These are phyloP conservation scores for Cryptops parisi DNA, from an alignment of 2,888 invertebrate species.

Conservation along the genomic window DNA sequence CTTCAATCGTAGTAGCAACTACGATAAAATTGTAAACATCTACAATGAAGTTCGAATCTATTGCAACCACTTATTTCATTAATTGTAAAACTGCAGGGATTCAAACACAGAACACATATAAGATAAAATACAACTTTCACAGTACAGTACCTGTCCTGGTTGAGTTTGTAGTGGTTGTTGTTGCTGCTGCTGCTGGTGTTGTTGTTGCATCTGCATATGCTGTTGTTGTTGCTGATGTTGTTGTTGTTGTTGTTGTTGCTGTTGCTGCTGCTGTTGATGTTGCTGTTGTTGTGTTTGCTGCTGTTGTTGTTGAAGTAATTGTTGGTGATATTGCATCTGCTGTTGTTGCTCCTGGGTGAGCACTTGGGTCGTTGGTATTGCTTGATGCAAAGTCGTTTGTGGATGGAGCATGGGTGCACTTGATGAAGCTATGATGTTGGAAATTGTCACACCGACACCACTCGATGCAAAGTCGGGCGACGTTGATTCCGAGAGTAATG, in stretches of 20 bases:
- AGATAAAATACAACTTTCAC: too few relatives aligned
- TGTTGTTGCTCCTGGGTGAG: too few relatives aligned
- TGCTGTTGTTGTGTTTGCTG: neutral
- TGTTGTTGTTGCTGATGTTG: slow-evolving; percentile 12
- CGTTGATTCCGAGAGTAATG: slow-evolving; percentile 10
- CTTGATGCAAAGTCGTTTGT: too few relatives aligned
- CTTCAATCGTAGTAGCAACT: too few relatives aligned
- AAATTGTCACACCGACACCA: slow-evolving; percentile 14
- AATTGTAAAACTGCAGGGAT: too few relatives aligned
- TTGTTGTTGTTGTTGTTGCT: slow-evolving; percentile 12
- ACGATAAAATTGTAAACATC: too few relatives aligned
- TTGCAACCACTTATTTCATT: too few relatives aligned
- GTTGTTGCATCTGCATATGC: slow-evolving; percentile 9
- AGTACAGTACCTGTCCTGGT: too few relatives aligned
- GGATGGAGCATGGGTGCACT: neutral
- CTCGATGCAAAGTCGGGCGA: slow-evolving; percentile 16
- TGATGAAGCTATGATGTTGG: slow-evolving; percentile 14
- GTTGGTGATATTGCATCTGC: slow-evolving; percentile 15
- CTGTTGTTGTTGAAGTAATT: slow-evolving; percentile 4
- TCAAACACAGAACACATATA: too few relatives aligned
- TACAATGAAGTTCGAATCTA: too few relatives aligned
- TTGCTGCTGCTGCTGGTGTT: slow-evolving; percentile 10
- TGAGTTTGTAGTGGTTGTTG: neutral
- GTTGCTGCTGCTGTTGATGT: neutral
- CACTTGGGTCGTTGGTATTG: slow-evolving; percentile 15